Base-by-base conservation (phyloP, 1,140 invertebrate genomes). In the Drosophila trapezifrons region DNA sequence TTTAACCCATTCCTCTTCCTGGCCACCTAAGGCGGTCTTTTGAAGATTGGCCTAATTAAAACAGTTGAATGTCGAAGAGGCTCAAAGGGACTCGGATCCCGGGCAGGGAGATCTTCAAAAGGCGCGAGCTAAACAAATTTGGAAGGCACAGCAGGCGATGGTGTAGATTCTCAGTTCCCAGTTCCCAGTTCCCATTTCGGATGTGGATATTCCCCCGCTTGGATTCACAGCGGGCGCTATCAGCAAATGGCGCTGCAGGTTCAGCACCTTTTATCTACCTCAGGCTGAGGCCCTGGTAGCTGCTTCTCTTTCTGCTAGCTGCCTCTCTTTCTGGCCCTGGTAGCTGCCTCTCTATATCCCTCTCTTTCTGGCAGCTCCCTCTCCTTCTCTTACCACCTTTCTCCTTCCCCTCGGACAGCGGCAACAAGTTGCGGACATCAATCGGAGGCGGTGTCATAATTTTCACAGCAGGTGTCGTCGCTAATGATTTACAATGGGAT, bases 391-490 rank as follows among this genome's bases (percentile, higher is more conserved):
- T 42, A 22, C 49, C 62, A 25, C 47, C 20, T 76, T 32, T 22
- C 15, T 27, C 40, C 62, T 32, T 37, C 22, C 76, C 18, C 15
- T n/a, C 42, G 42, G 29, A 10, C 29, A 37, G 52, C 74, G 72
- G 74, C 84, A 86, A 77, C 81, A 84, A 82, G 86, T 84, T 80
- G 86, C 38, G 59, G 47, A 78, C 81, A 84, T 83, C 89, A 80
- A 89, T 78, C 70, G 78, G 85, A 91, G 90, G 84, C 90, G 90
- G 90, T 91, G 85, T 91, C 90, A 91, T 91, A 91, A 91, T 91
- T 91, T 91, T 91, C 90, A 90, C 90, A 91, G 90, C 90, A 91
- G 90, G 90, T 91, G 90, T 83, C 80, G 76, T 60, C 67, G 75
- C 73, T 91, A 91, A 91, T 91, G 90, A 90, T 86, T 84, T 90